Evolutionary conservation across 2,797 vertebrate genomes (phyloP).

Genomic region (Sebastes miniatus): DNA sequence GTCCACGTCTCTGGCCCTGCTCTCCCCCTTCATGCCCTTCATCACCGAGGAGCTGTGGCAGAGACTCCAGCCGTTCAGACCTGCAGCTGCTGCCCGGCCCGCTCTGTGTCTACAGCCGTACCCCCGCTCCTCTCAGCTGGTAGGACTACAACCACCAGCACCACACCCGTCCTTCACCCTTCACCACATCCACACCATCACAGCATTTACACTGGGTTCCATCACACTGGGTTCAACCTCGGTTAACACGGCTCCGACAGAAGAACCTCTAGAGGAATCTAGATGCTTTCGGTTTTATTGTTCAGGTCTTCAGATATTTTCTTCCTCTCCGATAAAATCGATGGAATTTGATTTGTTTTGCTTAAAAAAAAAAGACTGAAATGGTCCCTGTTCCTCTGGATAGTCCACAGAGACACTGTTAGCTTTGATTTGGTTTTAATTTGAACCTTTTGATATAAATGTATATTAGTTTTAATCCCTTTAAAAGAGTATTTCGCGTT

Average conservation of each 20-base stretch:
- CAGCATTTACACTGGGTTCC: neutral
- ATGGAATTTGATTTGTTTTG: too few species aligned
- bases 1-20: slow-evolving; percentile 82
- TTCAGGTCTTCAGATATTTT: neutral
- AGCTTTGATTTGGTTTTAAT: too few species aligned
- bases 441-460: too few species aligned
- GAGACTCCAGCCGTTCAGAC: slow-evolving; percentile 78
- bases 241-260: neutral
- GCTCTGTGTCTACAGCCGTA: slow-evolving; percentile 86
- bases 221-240: neutral
- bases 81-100: slow-evolving; percentile 11
- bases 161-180: too few species aligned
- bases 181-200: neutral
- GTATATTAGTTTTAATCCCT: too few species aligned
- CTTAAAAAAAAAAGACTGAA: too few species aligned
- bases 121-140: slow-evolving; percentile 81
- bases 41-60: slow-evolving; percentile 94
- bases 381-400: too few species aligned
- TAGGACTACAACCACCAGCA: slow-evolving; percentile 46
- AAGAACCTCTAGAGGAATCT: neutral
- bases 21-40: slow-evolving; percentile 91
- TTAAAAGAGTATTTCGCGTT: too few species aligned
- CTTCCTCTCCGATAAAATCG: too few species aligned
- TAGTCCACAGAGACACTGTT: too few species aligned
- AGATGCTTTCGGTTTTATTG: neutral